Evolutionary conservation across 2,888 invertebrate genomes (phyloP), one percentile per base, ranked within the genome.

Genomic region (Philereme transversata): DNA sequence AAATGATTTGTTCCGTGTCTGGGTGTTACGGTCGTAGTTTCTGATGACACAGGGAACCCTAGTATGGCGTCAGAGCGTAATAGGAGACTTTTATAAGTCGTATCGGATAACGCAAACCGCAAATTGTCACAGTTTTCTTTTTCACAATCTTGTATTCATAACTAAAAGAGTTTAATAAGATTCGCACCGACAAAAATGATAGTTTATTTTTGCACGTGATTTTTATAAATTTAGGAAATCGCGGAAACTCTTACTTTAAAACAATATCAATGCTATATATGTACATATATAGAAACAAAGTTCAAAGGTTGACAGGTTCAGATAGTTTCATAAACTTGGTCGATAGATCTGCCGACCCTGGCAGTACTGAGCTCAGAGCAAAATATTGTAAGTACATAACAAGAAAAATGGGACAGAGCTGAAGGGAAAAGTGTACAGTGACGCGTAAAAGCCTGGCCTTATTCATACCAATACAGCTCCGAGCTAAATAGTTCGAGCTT

Each of bases 401-500:
- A 61, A 57, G 59, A 57, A 69, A 67, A 67, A 65, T 60, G 45
- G 63, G 54, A 57, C 67, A 60, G 47, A 59, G 60, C 56, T 58
- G 51, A 22, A 22, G 22, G 1, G 57, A 51, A 41, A 46, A 58
- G 62, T 56, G 53, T 22, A 50, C 58, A 61, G 64, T 69, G 63
- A 69, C 63, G 56, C 60, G 63, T 67, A 58, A 60, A 65, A 65
- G 59, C 59, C 59, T 49, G 64, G 53, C 52, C 51, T 62, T 60
- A 64, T 65, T 67, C 62, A 65, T 65, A 67, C 67, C 65, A 65
- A 64, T 65, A 52, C 57, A 63, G 60, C 55, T 67, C 51, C 40
- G 44, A 57, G 48, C 57, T 63, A 58, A 57, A 57, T 56, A 60
- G 57, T 44, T 45, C 11, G 10, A 45, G 62, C 55, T 55, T 35